Base-by-base conservation (phyloP, 2,113 vertebrate species). In the Tachysurus fulvidraco region DNA sequence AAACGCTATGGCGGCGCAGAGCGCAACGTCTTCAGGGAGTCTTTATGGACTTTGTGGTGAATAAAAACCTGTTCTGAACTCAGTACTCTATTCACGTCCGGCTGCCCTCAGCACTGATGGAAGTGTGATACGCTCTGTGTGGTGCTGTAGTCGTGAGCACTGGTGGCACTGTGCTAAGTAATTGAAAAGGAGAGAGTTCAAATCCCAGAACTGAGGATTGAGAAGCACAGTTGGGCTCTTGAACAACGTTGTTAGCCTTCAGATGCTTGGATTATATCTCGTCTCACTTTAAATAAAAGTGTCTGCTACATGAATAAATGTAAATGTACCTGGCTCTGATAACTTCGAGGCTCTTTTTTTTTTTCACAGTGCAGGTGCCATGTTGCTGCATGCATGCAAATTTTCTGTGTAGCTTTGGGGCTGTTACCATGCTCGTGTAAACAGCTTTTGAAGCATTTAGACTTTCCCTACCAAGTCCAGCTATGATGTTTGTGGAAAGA, bases 221-320 rank as follows among this genome's bases (percentile, higher is more conserved):
- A 80, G 54, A 59, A 21, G 4, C 78, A 30, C 25, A 3, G 54
- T 59, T 59, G 54, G 78, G 55, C 78, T 59, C 78, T 59, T 80
- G 28, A 59, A 36, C 77, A 79, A 55, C 52, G 16, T 28, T 30
- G 52, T 79, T 79, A 79, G 77, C 54, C 19, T 54, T 80, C 54
- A 36, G 54, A 10, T 59, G 77, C 77, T 80, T 59, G 54, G 54
- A 57, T 80, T 80, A 36, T 23, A 80, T 80, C 77, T 28, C 30
- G 4, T 59, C 78, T 59, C 52, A 59, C 54, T 57, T 59, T 79
- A 30, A 52, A 79, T 55, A 79, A 79, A 79, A 79, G 77, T 30
- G 78, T 41, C 78, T 36, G 78, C 78, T 80, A 59, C 54, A 59
- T 80, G 54, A 80, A 59, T 57, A 77, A 54, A 77, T 80, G 78